Conservation (phyloP, 2,888 invertebrate genomes). For the Acronicta psi region DNA sequence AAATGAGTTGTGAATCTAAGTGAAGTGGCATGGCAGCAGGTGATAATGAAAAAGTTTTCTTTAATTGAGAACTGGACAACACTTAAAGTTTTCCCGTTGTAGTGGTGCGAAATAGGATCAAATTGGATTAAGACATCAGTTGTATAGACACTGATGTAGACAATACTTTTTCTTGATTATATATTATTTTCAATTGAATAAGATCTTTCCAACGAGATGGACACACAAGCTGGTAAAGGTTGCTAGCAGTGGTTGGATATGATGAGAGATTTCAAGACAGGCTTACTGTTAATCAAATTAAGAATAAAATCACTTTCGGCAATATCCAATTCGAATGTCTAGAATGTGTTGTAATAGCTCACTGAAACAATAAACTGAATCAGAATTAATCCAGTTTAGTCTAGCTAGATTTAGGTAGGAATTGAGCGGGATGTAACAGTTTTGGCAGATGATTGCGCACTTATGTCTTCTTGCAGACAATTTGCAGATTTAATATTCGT, state of each 20-base stretch:
- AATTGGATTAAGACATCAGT: conserved; percentile 21
- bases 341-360: conserved; percentile 1
- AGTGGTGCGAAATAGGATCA: conserved; percentile 7
- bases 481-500: conserved; percentile 37
- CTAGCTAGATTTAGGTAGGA: conserved; percentile 26
- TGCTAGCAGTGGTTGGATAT: no score
- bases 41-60: conserved; percentile 57
- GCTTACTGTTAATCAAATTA: background rate
- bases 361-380: conserved; percentile 24
- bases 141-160: conserved; percentile 4
- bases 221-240: no score
- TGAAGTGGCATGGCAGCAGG: conserved; percentile 51
- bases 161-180: conserved; percentile 6
- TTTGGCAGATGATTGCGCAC: conserved; percentile 47
- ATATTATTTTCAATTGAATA: background rate
- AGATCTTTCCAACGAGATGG: no score
- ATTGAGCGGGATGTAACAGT: conserved; percentile 42
- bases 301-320: background rate
- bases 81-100: conserved; percentile 12
- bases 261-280: no score
- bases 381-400: conserved; percentile 28
- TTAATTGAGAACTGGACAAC: conserved; percentile 45
- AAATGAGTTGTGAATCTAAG: conserved; percentile 59
- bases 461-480: conserved; percentile 33
- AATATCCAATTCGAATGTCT: background rate